These are phyloP conservation scores for Aspidoscelis tigris DNA, from an alignment of 2,113 vertebrate genomes.

Conservation along the genomic window DNA sequence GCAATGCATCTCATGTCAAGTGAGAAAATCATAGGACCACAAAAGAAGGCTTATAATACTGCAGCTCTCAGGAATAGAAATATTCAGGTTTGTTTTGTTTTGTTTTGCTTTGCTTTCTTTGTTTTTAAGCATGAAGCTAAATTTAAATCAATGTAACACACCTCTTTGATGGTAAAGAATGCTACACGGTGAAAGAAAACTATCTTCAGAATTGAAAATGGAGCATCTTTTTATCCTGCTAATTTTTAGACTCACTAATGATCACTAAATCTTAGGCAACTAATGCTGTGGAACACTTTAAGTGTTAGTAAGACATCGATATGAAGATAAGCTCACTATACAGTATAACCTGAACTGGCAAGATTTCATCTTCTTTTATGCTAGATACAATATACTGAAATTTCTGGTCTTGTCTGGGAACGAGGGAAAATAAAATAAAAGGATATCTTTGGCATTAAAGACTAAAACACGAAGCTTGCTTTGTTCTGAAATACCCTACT, in stretches of 20 bases:
- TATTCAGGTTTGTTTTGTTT: conserved; percentile 21
- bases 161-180: conserved; percentile 30
- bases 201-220: conserved; percentile 9
- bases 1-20: background rate
- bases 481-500: conserved; percentile 1
- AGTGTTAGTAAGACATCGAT: conserved; percentile 48
- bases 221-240: conserved; percentile 46
- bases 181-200: conserved; percentile 37
- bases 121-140: conserved; percentile 27
- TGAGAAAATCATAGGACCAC: background rate
- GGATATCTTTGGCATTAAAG: background rate
- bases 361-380: conserved; percentile 32
- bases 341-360: background rate
- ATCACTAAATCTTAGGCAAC: conserved; percentile 40
- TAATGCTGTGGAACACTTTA: conserved; percentile 40
- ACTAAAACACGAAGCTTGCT: background rate
- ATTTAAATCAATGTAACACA: conserved; percentile 36
- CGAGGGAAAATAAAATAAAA: background rate
- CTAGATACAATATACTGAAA: conserved; percentile 13
- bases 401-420: conserved; percentile 21
- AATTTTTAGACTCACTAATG: conserved; percentile 38
- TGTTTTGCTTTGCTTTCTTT: too few relatives aligned
- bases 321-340: conserved; percentile 21
- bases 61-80: background rate
- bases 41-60: background rate